A percentile compares a stretch with the other conserved stretches of the same genome.
phyloP scores from a whole-genome alignment of 2,888 invertebrate genomes.

The Eupithecia inturbata region DNA sequence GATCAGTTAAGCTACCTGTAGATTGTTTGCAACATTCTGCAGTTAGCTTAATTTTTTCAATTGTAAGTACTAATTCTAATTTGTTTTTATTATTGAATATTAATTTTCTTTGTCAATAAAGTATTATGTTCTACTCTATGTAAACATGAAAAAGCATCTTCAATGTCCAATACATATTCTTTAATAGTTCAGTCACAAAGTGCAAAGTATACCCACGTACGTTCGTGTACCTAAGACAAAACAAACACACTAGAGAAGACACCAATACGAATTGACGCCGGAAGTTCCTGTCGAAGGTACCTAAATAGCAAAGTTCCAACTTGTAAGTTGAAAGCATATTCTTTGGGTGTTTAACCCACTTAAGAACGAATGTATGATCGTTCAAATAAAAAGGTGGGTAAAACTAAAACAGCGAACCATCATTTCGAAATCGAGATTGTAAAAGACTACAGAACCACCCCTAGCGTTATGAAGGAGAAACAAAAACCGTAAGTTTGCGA shows the following conservation, averaged over 20 bases:
- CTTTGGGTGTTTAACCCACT: background rate
- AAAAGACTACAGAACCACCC: background rate
- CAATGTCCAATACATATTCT: background rate
- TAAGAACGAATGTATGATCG: background rate
- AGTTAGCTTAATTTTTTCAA: too few relatives aligned
- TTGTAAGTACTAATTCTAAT: too few relatives aligned
- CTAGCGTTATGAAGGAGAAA: slow-evolving; percentile 22
- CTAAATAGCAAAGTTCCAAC: slow-evolving; percentile 15
- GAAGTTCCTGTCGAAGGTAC: slow-evolving; percentile 3
- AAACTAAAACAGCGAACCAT: background rate
- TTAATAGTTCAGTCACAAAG: background rate
- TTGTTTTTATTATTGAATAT: too few relatives aligned
- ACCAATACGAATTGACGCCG: slow-evolving; percentile 7
- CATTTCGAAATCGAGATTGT: background rate
- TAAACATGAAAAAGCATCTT: background rate
- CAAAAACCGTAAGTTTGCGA: slow-evolving; percentile 1
- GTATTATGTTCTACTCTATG: too few relatives aligned
- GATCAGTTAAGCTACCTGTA: too few relatives aligned
- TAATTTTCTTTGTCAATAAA: too few relatives aligned
- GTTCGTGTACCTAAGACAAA: background rate
- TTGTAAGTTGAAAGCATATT: slow-evolving; percentile 7
- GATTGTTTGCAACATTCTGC: too few relatives aligned
- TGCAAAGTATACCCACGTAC: background rate
- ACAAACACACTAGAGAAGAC: background rate
- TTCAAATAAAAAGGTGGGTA: background rate